Base-by-base conservation (phyloP, 2,888 invertebrate species). In the Schrankia costaestrigalis region DNA sequence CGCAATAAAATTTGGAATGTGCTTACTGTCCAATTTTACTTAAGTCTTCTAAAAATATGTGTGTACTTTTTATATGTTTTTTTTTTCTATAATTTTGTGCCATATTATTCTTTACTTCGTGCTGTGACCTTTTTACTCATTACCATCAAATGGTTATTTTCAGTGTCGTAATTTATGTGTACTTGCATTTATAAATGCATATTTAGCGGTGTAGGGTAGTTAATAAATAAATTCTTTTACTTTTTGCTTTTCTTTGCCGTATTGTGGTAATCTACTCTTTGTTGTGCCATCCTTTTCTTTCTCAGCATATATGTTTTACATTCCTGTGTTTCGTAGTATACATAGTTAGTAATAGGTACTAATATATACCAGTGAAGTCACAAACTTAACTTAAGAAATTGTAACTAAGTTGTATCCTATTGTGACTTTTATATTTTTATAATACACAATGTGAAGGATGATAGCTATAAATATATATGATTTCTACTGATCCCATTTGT, bases 91-190 rank as follows among this genome's bases (percentile, higher is more conserved):
- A n/a, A n/a, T 21, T 34, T 11, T 43, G 35, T 39, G 42, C 31
- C 33, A 30, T 34, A 26, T 36, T 35, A 15, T 11, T 30, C 12
- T 14, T 23, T 30, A 14, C 24, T 40, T 15, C 18, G 19, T 23
- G 14, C 11, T 37, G 23, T 32, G 18, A 35, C 26, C 23, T 3
- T 36, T 23, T 17, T 40, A 30, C 26, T 46, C 26, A 50, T 53
- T 45, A 51, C 41, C 47, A 47, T 45, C 23, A 26, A 51, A 46
- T 43, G 59, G 64, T 67, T 57, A n/a, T n/a, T n/a, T n/a, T n/a
- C n/a, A n/a, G n/a, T n/a, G n/a, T n/a, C n/a, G n/a, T n/a, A n/a
- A n/a, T n/a, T n/a, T n/a, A n/a, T n/a, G n/a, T n/a, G n/a, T 52
- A 58, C 43, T 48, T 47, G 31, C 31, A 39, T 36, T 33, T 17